phyloP scores from a whole-genome alignment of 2,888 invertebrate genomes.

The Cryptus armator region DNA sequence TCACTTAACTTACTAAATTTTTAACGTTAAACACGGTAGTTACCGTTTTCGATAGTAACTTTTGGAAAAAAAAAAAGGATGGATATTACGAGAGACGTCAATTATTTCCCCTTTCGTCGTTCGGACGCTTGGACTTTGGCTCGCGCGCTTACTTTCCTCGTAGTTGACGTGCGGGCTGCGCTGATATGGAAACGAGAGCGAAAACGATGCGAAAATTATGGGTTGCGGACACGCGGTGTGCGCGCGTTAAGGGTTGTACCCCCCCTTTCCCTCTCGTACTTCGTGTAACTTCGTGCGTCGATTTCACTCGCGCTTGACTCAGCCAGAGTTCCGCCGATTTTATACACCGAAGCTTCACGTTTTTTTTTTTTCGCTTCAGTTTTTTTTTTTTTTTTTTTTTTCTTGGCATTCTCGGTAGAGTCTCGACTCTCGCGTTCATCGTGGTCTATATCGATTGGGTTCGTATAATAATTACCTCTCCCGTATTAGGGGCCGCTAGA shows the following conservation, averaged over 20 bases:
- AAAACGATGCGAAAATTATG: conserved; percentile 63
- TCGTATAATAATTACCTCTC: conserved; percentile 84
- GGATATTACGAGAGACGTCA: not conserved
- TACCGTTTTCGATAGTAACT: not conserved
- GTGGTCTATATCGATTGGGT: conserved; percentile 81
- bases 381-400: conserved; percentile 59
- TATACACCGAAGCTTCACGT: conserved; percentile 29
- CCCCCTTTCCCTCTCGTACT: not conserved
- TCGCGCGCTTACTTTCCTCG: conserved; percentile 12
- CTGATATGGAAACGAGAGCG: conserved; percentile 53
- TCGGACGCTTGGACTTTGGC: not conserved
- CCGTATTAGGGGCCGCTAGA: conserved; percentile 81
- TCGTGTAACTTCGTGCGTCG: conserved; percentile 41
- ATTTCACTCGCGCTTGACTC: conserved; percentile 70
- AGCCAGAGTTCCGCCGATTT: conserved; percentile 66
- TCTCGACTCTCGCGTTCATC: conserved; percentile 52
- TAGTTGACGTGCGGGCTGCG: conserved; percentile 38
- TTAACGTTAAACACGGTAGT: not conserved
- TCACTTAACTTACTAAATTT: not conserved
- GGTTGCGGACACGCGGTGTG: conserved; percentile 40
- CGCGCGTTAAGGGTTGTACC: conserved; percentile 33
- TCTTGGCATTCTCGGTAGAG: conserved; percentile 61
- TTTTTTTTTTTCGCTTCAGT: conserved; percentile 42
- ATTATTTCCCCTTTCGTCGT: conserved; percentile 23
- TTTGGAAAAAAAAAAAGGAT: not conserved